phyloP scores from a whole-genome alignment of 2,888 invertebrate genomes.

The Nomada fabriciana region DNA sequence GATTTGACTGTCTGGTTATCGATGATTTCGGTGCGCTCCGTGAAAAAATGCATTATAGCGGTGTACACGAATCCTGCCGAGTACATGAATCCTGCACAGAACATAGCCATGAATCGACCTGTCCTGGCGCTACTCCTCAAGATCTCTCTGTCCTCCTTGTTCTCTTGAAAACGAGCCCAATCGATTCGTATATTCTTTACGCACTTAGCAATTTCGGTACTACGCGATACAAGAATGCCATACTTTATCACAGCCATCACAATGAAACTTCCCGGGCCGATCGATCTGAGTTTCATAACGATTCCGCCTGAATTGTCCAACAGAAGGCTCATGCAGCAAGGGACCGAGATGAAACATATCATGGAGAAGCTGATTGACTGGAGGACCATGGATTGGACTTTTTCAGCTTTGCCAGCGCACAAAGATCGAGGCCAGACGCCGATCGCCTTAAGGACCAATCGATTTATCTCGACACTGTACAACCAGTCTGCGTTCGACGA shows the following conservation, averaged over 20 bases:
- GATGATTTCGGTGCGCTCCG: constrained; percentile 66
- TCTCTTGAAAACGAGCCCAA: constrained; percentile 53
- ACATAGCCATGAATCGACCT: constrained; percentile 64
- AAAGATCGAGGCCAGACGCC: constrained; percentile 74
- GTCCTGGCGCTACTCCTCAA: constrained; percentile 70
- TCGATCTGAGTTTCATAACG: constrained; percentile 65
- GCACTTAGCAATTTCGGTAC: constrained; percentile 62
- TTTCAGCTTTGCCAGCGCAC: constrained; percentile 36
- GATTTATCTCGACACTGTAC: constrained; percentile 75
- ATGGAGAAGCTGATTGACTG: constrained; percentile 60
- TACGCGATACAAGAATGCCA: constrained; percentile 59
- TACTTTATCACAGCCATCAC: constrained; percentile 74
- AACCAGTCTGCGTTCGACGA: constrained; percentile 32
- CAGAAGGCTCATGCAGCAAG: constrained; percentile 71
- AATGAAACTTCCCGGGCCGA: constrained; percentile 75
- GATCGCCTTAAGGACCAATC: constrained; percentile 74
- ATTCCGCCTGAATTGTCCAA: constrained; percentile 64
- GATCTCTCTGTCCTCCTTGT: constrained; percentile 53
- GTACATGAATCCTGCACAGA: constrained; percentile 75
- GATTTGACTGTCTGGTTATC: constrained; percentile 72
- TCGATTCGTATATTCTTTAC: constrained; percentile 68
- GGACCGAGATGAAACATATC: constrained; percentile 72
- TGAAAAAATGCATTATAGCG: constrained; percentile 74
- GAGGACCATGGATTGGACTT: constrained; percentile 42
- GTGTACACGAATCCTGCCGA: constrained; percentile 77